Percentiles rank a stretch among this genome's conserved stretches.
Conservation (phyloP, 2,888 invertebrate genomes). For the Geotrupes spiniger region DNA sequence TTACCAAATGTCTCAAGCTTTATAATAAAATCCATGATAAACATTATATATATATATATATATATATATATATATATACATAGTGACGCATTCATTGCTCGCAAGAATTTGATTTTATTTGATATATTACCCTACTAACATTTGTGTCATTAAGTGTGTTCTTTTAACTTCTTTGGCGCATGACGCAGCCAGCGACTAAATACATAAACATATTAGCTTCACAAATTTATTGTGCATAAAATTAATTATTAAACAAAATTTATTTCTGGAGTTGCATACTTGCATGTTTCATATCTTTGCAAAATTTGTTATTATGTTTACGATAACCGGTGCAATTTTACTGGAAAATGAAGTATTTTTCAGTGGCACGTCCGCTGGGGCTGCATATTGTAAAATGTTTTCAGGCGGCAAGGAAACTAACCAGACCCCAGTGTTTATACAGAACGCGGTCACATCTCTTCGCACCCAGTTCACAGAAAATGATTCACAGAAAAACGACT, state of each 20-base stretch:
- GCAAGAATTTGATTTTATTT: no score
- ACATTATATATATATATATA: no score
- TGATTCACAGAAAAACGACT: conserved; percentile 43
- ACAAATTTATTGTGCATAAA: no score
- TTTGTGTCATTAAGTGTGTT: no score
- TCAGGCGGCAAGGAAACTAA: conserved; percentile 40
- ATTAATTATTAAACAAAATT: conserved; percentile 4
- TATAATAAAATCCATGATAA: no score
- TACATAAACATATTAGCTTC: no score
- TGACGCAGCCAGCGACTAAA: no score
- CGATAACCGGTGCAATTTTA: conserved; percentile 23
- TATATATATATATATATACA: no score
- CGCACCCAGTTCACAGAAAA: conserved; percentile 44
- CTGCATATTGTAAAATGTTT: conserved; percentile 28
- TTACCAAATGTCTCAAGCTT: no score
- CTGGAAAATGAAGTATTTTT: conserved; percentile 21
- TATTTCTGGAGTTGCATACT: conserved; percentile 10
- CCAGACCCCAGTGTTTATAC: conserved; percentile 44
- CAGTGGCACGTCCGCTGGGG: conserved; percentile 9
- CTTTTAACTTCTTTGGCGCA: no score
- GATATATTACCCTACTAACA: no score
- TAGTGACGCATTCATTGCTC: no score
- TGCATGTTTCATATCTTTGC: conserved; percentile 20
- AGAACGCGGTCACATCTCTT: conserved; percentile 45
- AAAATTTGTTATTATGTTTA: conserved; percentile 18